Base-by-base conservation (phyloP, 2,113 vertebrate species). In the Capricornis sumatraensis region DNA sequence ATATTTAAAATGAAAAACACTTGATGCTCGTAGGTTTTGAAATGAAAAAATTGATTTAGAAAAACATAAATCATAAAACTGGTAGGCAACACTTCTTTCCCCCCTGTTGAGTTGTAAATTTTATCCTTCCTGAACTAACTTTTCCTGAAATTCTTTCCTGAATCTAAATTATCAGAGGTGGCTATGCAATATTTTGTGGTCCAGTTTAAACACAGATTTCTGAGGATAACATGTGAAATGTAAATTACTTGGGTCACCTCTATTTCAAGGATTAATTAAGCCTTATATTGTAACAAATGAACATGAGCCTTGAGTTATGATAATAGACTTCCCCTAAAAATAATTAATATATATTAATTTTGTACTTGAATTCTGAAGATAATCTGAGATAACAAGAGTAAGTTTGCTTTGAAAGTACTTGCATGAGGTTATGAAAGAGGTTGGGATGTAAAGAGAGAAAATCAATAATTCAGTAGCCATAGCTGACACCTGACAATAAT, bases 1-100 rank as follows among this genome's bases (percentile, higher is more conserved):
- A 86, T 96, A 90, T 91, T 27, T 97, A 96, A 71, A 96, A 92
- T 36, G 15, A 95, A 94, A 94, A 50, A 79, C 87, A 90, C 21
- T 86, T 84, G 16, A 11, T 71, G 30, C 8, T 93, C 2, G 1
- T 21, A 79, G 17, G 1, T 45, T 92, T 93, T 60, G 15, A 2
- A 82, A 15, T 87, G 27, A 78, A 83, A 33, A 8, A 78, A 74
- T 47, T 79, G 30, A 92, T 94, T 64, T 16, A 93, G 11, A 87
- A 7, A 76, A 91, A 91, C 25, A 89, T 91, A 96, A 93, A 85
- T 52, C 62, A 45, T 78, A 74, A 96, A 92, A 84, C 23, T 6
- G 2, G 67, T 89, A 91, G 47, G 64, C 43, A 21, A 30, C 92
- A 52, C 9, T 87, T 71, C 33, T 8, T 58, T 11, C 13, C 47